These are phyloP conservation scores for Metalampra italica DNA, from an alignment of 2,888 invertebrate genomes.

Conservation along the genomic window DNA sequence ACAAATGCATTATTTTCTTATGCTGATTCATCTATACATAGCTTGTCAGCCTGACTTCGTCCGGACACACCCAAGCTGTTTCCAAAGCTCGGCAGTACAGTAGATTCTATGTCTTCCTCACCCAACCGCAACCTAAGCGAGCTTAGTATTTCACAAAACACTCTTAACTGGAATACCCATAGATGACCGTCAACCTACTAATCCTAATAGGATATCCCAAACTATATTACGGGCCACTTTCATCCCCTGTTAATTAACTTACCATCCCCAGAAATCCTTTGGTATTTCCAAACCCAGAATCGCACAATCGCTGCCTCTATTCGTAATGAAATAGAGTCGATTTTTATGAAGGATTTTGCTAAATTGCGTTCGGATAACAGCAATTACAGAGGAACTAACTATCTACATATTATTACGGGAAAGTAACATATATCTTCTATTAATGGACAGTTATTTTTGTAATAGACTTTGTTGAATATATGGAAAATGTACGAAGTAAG, in stretches of 20 bases:
- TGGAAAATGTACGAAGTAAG: background rate
- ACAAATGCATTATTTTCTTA: no score
- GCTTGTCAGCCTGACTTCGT: no score
- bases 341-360: background rate
- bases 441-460: conserved; percentile 1
- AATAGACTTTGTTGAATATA: background rate
- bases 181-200: conserved; percentile 16
- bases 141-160: conserved; percentile 11
- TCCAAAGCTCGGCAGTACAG: no score
- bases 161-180: background rate
- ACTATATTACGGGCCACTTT: conserved; percentile 16
- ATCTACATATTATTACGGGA: conserved; percentile 12
- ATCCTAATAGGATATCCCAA: conserved; percentile 25
- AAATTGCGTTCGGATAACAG: conserved; percentile 8
- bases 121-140: background rate
- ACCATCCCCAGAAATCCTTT: conserved; percentile 18
- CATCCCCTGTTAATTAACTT: conserved; percentile 21
- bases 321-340: conserved; percentile 4
- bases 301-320: conserved; percentile 1
- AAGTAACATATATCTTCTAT: conserved; percentile 6
- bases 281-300: conserved; percentile 3
- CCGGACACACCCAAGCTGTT: no score
- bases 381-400: conserved; percentile 13
- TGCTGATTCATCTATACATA: no score
- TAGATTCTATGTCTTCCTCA: no score